phyloP scores from a whole-genome alignment of 2,888 invertebrate species.

The Apamea anceps region DNA sequence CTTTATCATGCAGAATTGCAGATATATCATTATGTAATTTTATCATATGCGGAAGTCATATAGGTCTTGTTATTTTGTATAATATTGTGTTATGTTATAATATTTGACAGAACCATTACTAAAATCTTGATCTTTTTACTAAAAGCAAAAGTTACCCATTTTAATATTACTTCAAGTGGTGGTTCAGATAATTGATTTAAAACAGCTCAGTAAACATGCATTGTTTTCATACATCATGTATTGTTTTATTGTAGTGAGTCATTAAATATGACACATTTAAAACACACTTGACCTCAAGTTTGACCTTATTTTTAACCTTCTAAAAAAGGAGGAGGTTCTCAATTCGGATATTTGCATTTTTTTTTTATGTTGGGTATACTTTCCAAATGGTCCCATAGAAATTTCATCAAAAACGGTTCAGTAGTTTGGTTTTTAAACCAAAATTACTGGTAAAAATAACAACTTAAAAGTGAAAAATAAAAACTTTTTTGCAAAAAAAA shows the following conservation, averaged over 20 bases:
- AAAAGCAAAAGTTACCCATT: neutral
- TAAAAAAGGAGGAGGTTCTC: too few relatives aligned
- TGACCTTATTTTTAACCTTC: neutral
- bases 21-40: neutral
- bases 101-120: conserved; percentile 11
- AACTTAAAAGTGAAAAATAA: too few relatives aligned
- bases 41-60: conserved; percentile 2
- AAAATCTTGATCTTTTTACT: neutral
- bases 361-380: too few relatives aligned
- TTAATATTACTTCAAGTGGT: neutral
- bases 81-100: neutral
- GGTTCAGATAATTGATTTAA: conserved; percentile 1
- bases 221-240: neutral
- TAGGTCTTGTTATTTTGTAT: conserved; percentile 1
- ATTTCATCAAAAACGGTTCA: too few relatives aligned
- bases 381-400: too few relatives aligned
- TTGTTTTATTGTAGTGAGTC: conserved; percentile 20
- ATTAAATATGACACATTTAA: conserved; percentile 9
- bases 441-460: too few relatives aligned
- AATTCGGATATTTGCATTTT: too few relatives aligned
- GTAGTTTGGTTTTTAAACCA: too few relatives aligned
- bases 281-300: neutral
- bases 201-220: conserved; percentile 13
- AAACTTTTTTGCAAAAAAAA: too few relatives aligned
- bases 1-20: too few relatives aligned